Evolutionary conservation across 2,888 invertebrate genomes (phyloP), one percentile per base, ranked within the genome.

Genomic region (Clostera curtula): DNA sequence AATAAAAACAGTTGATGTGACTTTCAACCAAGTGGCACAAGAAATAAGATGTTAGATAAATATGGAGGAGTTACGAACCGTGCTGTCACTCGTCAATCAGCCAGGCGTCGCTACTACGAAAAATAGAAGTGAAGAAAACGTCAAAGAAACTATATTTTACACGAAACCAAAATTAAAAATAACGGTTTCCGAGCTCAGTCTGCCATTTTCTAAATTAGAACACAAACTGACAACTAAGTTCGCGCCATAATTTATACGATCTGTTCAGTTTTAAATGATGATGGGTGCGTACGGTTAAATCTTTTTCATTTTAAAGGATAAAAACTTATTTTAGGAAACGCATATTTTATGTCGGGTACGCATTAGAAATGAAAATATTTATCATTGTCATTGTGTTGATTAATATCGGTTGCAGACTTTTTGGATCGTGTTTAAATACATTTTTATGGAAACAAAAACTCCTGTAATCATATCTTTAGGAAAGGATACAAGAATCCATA

Each of bases 21-120:
- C 36, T 35, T 27, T 51, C 31, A 42, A 52, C 58, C 45, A 48
- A 65, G 56, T 43, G 25, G 1, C 2, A 0, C 24, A 15, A 2
- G 3, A 1, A 9, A 25, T 43, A 53, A 27, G 38, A 5, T 6
- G n/a, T 28, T 12, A 5, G 2, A 8, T 20, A 3, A 7, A 4
- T 36, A 23, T 9, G 3, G 8, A 22, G 25, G 25, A 18, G 22
- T 30, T 33, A 42, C 31, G 29, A 43, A 40, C 39, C 41, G 46
- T 53, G 39, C 57, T 46, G 62, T 60, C 64, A 62, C 40, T 53
- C 62, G 66, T 72, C 73, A 66, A 68, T 73, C 68, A 71, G 45
- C 56, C 29, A n/a, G 36, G 40, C 15, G 15, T 15, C 30, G 24
- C 45, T 35, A 43, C 46, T 45, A 46, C 43, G 49, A 45, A 56